Percentiles rank a stretch among this genome's conserved stretches.
phyloP scores from a whole-genome alignment of 2,888 invertebrate species.

The Ichneumoninae sp. region DNA sequence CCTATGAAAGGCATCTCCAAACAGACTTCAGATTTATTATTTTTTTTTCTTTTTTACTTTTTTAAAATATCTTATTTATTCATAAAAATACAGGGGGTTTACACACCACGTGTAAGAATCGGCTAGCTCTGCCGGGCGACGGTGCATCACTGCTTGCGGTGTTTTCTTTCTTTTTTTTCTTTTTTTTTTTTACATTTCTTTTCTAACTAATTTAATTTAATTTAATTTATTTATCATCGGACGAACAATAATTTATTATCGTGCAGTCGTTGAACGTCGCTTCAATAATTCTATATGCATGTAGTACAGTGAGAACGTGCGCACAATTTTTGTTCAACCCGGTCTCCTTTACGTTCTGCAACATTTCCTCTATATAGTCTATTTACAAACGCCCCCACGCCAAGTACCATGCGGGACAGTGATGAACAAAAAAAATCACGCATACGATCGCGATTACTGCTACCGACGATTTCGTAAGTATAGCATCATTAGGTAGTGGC shows the following conservation, averaged over 20 bases:
- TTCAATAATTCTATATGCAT: constrained; percentile 44
- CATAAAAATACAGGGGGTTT: constrained; percentile 83
- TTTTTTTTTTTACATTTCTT: constrained; percentile 24
- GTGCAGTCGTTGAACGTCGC: constrained; percentile 46
- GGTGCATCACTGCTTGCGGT: constrained; percentile 36
- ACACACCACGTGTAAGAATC: constrained; percentile 71
- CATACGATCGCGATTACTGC: constrained; percentile 21
- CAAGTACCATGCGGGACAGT: constrained; percentile 13
- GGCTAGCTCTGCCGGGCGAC: constrained; percentile 58
- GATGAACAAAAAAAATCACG: constrained; percentile 26
- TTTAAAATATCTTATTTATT: constrained; percentile 84
- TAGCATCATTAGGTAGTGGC: constrained; percentile 8
- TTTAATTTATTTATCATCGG: constrained; percentile 21
- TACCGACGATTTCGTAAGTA: constrained; percentile 30
- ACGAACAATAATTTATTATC: constrained; percentile 50
- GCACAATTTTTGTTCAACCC: constrained; percentile 45
- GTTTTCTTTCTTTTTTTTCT: constrained; percentile 39
- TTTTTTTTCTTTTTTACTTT: constrained; percentile 63
- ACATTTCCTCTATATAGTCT: constrained; percentile 50
- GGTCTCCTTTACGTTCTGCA: constrained; percentile 36
- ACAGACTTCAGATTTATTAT: constrained; percentile 83
- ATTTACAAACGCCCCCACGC: constrained; percentile 42
- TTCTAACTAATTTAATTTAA: constrained; percentile 35
- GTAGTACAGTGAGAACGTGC: constrained; percentile 34
- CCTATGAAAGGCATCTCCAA: constrained; percentile 84